Evolutionary conservation across 2,888 invertebrate genomes (phyloP), one percentile per base, ranked within the genome.

Genomic region (Leptinotarsa rubiginosa): DNA sequence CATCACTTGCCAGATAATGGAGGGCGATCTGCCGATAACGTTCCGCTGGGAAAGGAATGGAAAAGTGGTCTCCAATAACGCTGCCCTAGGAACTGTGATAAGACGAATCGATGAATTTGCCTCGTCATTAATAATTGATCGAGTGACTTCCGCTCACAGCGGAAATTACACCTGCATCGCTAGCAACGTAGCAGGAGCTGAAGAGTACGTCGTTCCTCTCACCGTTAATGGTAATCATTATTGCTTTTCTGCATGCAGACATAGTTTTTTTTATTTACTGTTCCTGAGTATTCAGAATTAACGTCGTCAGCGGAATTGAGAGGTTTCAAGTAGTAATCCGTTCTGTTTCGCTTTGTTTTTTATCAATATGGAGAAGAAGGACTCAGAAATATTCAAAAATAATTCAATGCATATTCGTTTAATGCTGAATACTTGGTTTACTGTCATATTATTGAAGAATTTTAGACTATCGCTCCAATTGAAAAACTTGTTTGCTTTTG

Each of bases 121-220:
- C 66, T 94, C 95, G 56, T 94, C 94, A 68, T 90, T 96, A 81
- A 93, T 96, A 82, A 96, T 96, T 83, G 96, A 96, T 85, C 93
- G 93, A 86, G 94, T 96, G 77, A 93, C 93, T 72, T 95, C 96
- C 47, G 91, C 93, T 69, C 96, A 96, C 87, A 95, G 94, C 83
- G 96, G 97, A 84, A 96, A 96, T 88, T 96, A 96, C 86, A 96
- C 96, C n/a, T 97, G 97, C 87, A 93, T 95, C 70, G 96, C 96
- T n/a, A 92, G 93, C 67, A 97, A 97, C 88, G 92, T 95, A 31
- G 96, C 96, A 16, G 96, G 95, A 15, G 91, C 92, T 4, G 95
- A 95, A 83, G 90, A 92, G 77, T 94, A 93, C 83, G 93, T 94
- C 12, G 94, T 95, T 72, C 94, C 94, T 41, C 90, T 95, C 4